Percentiles rank a stretch among this genome's conserved stretches.
phyloP scores from a whole-genome alignment of 1,140 invertebrate genomes.

The Drosophila mauritiana region DNA sequence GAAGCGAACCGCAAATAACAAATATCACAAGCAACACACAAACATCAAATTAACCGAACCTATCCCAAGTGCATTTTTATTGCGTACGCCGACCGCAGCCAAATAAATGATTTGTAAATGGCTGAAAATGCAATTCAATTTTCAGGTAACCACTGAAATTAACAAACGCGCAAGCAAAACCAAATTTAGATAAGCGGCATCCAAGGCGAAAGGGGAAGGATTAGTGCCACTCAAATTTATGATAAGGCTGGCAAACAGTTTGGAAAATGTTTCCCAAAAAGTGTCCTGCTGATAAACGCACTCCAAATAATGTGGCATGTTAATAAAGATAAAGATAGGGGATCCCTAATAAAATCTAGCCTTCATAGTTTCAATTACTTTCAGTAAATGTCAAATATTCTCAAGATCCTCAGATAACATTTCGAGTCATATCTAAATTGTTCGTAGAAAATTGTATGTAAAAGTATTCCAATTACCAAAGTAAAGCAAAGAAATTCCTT shows the following conservation, averaged over 20 bases:
- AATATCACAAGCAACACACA: constrained; percentile 8
- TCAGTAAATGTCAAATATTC: too few species aligned
- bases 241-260: constrained; percentile 4
- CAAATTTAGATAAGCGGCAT: not conserved
- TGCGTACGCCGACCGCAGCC: constrained; percentile 17
- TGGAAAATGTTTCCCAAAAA: not conserved
- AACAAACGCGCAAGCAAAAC: constrained; percentile 6
- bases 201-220: not conserved
- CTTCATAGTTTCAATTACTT: too few species aligned
- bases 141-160: constrained; percentile 33
- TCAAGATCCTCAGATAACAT: too few species aligned
- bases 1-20: constrained; percentile 15
- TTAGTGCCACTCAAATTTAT: constrained; percentile 6
- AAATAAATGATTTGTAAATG: constrained; percentile 43
- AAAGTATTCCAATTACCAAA: too few species aligned
- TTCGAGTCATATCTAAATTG: too few species aligned
- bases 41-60: constrained; percentile 41
- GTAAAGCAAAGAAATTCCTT: not conserved
- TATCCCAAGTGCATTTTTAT: constrained; percentile 59
- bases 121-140: constrained; percentile 30
- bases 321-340: too few species aligned
- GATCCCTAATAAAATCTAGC: not conserved
- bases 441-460: too few species aligned
- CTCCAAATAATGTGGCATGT: not conserved
- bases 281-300: not conserved